Base-by-base conservation (phyloP, 2,113 vertebrate species). In the Plotosus lineatus region DNA sequence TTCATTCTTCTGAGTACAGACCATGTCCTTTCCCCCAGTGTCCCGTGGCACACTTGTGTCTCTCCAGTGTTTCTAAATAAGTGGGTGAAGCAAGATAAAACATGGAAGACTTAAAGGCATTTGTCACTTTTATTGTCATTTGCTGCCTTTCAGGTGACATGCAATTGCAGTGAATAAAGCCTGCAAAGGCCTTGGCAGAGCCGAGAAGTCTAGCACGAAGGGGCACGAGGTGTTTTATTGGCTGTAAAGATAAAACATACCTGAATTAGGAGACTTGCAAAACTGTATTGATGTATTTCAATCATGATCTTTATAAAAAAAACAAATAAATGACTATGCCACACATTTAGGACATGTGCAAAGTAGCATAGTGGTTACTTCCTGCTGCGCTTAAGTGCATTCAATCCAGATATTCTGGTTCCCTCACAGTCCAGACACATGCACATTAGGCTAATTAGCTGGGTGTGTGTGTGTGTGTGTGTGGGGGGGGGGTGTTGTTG, bases 21-120 rank as follows among this genome's bases (percentile, higher is more conserved):
- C 42, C 11, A 5, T 53, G 31, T 81, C 83, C 85, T 89, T 88
- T 89, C 66, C 83, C 80, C 87, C 51, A 89, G 76, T 88, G 82
- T 50, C 78, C 73, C 26, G 17, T 86, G 42, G 68, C 80, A 88
- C 80, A 77, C 66, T 85, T 51, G 0, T 9, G 19, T 36, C 31
- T 36, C 15, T 36, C 55, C 68, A 48, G 38, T 86, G 60, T 87
- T 84, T 86, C 84, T 82, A 85, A 84, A 85, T 72, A 15, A 21
- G 5, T 9, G 21, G 63, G 36, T 61, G 28, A 81, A 26, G 56
- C 23, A 40, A 48, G 38, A 31, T 21, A 21, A 26, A n/a, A 12
- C 21, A 38, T 19, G 42, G 21, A 42, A 42, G 2, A 40, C 9
- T 38, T 21, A 38, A 38, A 38, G 19, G 33, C 14, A 7, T 60